phyloP scores from a whole-genome alignment of 2,113 vertebrate species.

The Ginglymostoma cirratum region DNA sequence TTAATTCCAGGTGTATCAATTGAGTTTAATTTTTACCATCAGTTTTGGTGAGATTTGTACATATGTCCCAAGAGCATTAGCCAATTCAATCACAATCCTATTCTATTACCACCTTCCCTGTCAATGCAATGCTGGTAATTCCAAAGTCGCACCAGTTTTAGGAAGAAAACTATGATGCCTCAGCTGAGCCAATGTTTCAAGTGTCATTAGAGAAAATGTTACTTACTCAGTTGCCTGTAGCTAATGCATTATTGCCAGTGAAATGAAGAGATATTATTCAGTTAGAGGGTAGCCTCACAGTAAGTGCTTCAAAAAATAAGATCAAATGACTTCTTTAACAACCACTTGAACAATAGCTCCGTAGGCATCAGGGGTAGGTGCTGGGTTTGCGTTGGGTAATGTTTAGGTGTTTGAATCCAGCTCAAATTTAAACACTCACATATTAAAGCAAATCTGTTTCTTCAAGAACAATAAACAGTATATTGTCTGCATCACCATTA shows the following conservation, averaged over 20 bases:
- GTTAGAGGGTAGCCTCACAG: too few relatives aligned
- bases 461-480: background rate
- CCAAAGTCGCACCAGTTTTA: slow-evolving; percentile 41
- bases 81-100: too few relatives aligned
- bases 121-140: background rate
- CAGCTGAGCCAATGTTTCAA: slow-evolving; percentile 36
- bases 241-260: slow-evolving; percentile 43
- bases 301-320: too few relatives aligned
- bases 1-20: too few relatives aligned
- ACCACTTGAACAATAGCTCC: background rate
- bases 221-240: slow-evolving; percentile 39
- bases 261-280: background rate
- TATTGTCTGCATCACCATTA: background rate
- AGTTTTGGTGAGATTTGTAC: too few relatives aligned
- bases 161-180: slow-evolving; percentile 42
- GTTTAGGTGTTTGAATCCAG: background rate
- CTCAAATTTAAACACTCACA: background rate
- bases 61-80: too few relatives aligned
- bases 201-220: slow-evolving; percentile 41
- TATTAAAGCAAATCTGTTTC: background rate
- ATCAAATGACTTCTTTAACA: background rate
- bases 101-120: too few relatives aligned
- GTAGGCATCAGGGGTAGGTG: background rate
- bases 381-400: background rate
- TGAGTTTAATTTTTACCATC: too few relatives aligned